Evolutionary conservation across 2,888 invertebrate species (phyloP).

Genomic region (Eilema griseolum): DNA sequence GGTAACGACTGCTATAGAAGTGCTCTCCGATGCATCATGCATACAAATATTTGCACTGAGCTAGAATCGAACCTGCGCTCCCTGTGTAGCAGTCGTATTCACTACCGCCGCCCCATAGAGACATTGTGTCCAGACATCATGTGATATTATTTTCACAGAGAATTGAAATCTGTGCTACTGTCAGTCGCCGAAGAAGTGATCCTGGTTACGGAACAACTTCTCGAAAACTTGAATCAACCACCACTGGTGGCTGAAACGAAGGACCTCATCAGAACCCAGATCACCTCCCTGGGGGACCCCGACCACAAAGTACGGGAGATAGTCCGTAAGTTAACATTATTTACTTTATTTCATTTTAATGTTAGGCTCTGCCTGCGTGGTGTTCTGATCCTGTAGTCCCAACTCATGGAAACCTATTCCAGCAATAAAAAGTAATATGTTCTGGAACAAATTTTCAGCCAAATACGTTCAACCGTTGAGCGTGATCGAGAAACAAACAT

Average conservation of each 20-base stretch:
- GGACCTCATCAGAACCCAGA: constrained; percentile 89
- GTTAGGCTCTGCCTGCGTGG: no score
- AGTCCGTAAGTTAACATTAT: constrained; percentile 89
- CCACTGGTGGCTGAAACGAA: constrained; percentile 87
- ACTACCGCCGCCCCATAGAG: no score
- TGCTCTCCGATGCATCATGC: no score
- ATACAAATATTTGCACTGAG: no score
- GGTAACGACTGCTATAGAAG: no score
- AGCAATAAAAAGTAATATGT: neutral
- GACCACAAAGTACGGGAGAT: constrained; percentile 92
- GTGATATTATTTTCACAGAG: constrained; percentile 71
- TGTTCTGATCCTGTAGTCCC: neutral
- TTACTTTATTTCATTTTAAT: neutral
- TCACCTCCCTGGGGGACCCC: constrained; percentile 88
- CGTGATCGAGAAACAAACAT: no score
- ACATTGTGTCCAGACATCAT: neutral
- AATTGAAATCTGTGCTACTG: constrained; percentile 87
- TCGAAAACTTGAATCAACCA: constrained; percentile 87
- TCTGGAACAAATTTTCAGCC: neutral
- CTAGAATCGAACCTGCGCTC: no score
- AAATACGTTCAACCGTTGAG: no score
- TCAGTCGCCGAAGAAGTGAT: constrained; percentile 92
- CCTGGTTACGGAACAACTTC: constrained; percentile 89
- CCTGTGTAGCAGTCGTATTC: no score
- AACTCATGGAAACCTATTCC: neutral